Evolutionary conservation across 2,113 vertebrate species (phyloP), one percentile per base, ranked within the genome.

Genomic region (Caloenas nicobarica): DNA sequence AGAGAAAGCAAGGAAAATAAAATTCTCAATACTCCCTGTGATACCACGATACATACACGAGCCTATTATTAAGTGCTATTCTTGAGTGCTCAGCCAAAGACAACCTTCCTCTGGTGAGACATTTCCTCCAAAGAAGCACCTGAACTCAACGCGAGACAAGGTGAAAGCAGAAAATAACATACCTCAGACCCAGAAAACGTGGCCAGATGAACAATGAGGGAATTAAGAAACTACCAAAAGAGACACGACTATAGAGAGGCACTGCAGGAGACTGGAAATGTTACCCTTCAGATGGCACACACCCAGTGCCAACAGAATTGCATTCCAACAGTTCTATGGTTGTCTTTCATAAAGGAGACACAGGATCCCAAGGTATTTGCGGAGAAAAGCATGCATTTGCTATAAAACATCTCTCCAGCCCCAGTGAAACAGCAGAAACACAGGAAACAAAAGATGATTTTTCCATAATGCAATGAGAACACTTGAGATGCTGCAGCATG

Each of bases 401-500:
- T 69, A 34, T 33, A 46, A 91, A 84, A 38, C 17, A 23, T 22
- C 40, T 44, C 19, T 51, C 65, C 61, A 91, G 86, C 24, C 71
- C 13, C 78, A 51, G 71, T 12, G 50, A 89, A 91, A 91, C 0
- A 56, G 78, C 80, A 92, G 81, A 91, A 92, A 34, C 1, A 3
- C 53, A 66, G 83, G 86, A 90, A 91, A 84, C 61, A 90, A 69
- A 94, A 64, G 24, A 84, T 12, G 26, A 86, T 84, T 88, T 86
- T 90, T 69, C 34, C 65, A 68, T 53, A 86, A 92, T 21, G 50
- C 40, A 88, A 71, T 36, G 19, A 88, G 79, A 84, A 88, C 33
- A 42, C 31, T 65, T 40, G 65, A 90, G 76, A 69, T 0, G 0
- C 56, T 79, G 70, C 69, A 93, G 85, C 76, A 53, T 26, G 61